Evolutionary conservation across 2,113 vertebrate species (phyloP), one percentile per base, ranked within the genome.

Genomic region (Fregetta grallaria): DNA sequence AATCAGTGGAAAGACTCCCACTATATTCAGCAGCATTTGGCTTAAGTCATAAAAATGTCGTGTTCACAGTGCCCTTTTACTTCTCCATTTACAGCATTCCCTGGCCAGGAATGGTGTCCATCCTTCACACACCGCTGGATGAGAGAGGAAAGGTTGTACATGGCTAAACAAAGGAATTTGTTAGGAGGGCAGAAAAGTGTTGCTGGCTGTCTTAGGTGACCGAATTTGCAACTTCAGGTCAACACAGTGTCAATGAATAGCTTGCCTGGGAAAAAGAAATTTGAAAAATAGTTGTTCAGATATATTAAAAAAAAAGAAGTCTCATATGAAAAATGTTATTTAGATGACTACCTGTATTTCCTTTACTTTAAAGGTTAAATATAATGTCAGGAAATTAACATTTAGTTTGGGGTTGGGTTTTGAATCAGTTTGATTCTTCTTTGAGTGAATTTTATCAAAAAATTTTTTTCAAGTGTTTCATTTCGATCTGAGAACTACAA

Each of bases 401-500:
- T 83, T 92, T 88, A 73, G 29, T 73, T 80, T 83, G 50, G 19
- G 63, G 15, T 70, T 7, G 3, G 45, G 36, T 77, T 88, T 92
- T 80, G 47, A 67, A 78, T 67, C 11, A 8, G 16, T 81, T 92
- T 87, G 71, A 88, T n/a, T 88, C 53, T 42, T 36, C 74, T 93
- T 75, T 61, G 75, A 32, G 27, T 66, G 27, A 76, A 90, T 70
- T 88, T 73, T 1, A 53, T 83, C 71, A 71, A 45, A 71, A 4
- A 7, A 1, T 9, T 50, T 78, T 59, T 80, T 79, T 34, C 27
- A 32, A 67, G 38, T 56, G 44, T 90, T 94, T 90, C 10, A 58
- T 92, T 96, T 94, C 32, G 20, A 47, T 88, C 42, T 74, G 75
- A 86, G 86, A 94, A 80, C 45, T 73, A 70, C 83, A 92, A 94